Conservation (phyloP, 2,113 vertebrate species). For the Collichthys lucidus region DNA sequence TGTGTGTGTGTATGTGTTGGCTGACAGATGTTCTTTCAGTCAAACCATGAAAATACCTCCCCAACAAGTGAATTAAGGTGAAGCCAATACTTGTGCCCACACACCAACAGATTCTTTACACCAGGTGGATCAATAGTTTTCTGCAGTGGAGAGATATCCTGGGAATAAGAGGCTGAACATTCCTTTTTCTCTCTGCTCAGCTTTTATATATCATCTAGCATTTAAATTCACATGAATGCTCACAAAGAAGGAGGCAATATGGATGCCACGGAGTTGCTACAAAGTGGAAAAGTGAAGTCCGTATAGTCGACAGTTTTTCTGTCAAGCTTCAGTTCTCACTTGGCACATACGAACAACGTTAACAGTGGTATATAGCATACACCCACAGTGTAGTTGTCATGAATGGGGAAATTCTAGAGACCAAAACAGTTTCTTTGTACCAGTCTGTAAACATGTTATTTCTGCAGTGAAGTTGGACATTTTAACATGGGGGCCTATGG, state of each 20-base stretch:
- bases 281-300: neutral
- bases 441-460: too few relatives aligned
- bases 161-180: slow-evolving; percentile 3
- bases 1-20: slow-evolving; percentile 29
- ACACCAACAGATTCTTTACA: slow-evolving; percentile 57
- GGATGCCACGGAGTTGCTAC: neutral
- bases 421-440: too few relatives aligned
- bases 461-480: too few relatives aligned
- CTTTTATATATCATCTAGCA: slow-evolving; percentile 13
- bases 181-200: slow-evolving; percentile 14
- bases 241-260: neutral
- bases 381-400: too few relatives aligned
- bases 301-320: neutral
- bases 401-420: too few relatives aligned
- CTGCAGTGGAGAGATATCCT: slow-evolving; percentile 43
- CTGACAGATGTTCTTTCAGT: slow-evolving; percentile 61
- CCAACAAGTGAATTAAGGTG: slow-evolving; percentile 70
- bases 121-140: slow-evolving; percentile 60
- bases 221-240: slow-evolving; percentile 32
- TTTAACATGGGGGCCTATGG: too few relatives aligned
- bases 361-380: neutral
- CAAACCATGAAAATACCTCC: slow-evolving; percentile 64
- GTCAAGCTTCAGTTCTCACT: neutral
- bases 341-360: neutral
- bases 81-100: slow-evolving; percentile 51